A percentile compares a stretch with the other conserved stretches of the same genome.
phyloP scores from a whole-genome alignment of 2,797 vertebrate species.

The Aeoliscus strigatus region DNA sequence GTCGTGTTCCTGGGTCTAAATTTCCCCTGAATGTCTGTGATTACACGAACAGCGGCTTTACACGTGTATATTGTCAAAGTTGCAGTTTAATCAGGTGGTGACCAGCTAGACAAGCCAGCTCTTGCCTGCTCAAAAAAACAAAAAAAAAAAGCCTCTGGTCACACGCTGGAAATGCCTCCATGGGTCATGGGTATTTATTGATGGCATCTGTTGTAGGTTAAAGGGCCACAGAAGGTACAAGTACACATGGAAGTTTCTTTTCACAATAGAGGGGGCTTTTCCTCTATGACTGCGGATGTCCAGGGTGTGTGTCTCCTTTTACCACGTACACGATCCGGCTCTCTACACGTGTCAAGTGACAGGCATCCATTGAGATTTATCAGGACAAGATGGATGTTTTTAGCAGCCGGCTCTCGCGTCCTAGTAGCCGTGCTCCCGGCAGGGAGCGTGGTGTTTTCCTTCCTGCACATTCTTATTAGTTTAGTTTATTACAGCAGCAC shows the following conservation, averaged over 20 bases:
- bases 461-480: slow-evolving; percentile 81
- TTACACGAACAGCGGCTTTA: slow-evolving; percentile 70
- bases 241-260: slow-evolving; percentile 87
- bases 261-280: slow-evolving; percentile 79
- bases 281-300: slow-evolving; percentile 75
- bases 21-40: slow-evolving; percentile 41
- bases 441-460: slow-evolving; percentile 82
- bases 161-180: slow-evolving; percentile 73
- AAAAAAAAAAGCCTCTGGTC: slow-evolving; percentile 59
- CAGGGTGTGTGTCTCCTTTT: slow-evolving; percentile 63
- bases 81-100: slow-evolving; percentile 92
- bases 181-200: slow-evolving; percentile 84
- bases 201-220: slow-evolving; percentile 91
- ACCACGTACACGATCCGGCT: slow-evolving; percentile 44
- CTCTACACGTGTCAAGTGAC: slow-evolving; percentile 71
- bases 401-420: slow-evolving; percentile 66
- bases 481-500: slow-evolving; percentile 84
- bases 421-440: slow-evolving; percentile 68
- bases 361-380: slow-evolving; percentile 80
- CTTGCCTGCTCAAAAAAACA: slow-evolving; percentile 24
- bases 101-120: slow-evolving; percentile 61
- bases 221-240: slow-evolving; percentile 76
- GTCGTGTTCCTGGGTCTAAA: slow-evolving; percentile 73
- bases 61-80: slow-evolving; percentile 69
- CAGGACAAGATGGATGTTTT: slow-evolving; percentile 79